A percentile compares a stretch with the other conserved stretches of the same genome.
These are phyloP conservation scores for Myoxocephalus aenaeus DNA, from an alignment of 2,797 vertebrate species.

Conservation along the genomic window DNA sequence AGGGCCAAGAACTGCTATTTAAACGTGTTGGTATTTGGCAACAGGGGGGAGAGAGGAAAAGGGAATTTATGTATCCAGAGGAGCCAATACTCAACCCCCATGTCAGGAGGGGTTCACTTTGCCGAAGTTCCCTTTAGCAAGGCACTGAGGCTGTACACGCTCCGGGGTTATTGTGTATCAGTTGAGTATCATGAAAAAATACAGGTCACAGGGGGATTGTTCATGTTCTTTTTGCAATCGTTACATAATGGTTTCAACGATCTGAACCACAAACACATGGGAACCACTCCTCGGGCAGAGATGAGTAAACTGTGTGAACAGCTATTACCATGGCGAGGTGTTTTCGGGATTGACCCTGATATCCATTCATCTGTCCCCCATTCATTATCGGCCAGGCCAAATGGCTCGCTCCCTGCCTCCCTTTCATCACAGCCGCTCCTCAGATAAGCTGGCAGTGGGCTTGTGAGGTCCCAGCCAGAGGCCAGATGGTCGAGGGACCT, in stretches of 20 bases:
- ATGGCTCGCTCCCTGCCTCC: slow-evolving; percentile 56
- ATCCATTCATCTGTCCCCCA: slow-evolving; percentile 67
- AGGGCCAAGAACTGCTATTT: background rate
- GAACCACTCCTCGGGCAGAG: slow-evolving; percentile 30
- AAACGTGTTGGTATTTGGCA: background rate
- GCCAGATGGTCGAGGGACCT: slow-evolving; percentile 69
- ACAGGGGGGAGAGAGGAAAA: background rate
- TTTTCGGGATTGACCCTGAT: slow-evolving; percentile 64
- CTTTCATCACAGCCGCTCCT: slow-evolving; percentile 57
- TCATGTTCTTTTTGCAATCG: slow-evolving; percentile 12
- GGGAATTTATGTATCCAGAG: background rate
- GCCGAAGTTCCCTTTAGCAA: slow-evolving; percentile 24
- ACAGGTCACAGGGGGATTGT: slow-evolving; percentile 35
- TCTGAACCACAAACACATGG: slow-evolving; percentile 30
- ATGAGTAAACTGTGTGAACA: slow-evolving; percentile 41
- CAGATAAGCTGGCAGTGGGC: slow-evolving; percentile 66
- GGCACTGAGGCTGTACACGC: background rate
- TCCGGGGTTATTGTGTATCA: slow-evolving; percentile 18
- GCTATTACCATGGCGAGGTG: slow-evolving; percentile 53
- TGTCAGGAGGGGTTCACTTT: background rate
- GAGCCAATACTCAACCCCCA: background rate
- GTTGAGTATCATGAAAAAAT: slow-evolving; percentile 31
- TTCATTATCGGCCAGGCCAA: slow-evolving; percentile 69
- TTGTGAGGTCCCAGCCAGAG: slow-evolving; percentile 55
- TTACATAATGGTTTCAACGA: slow-evolving; percentile 54